Conservation (phyloP, 2,797 vertebrate genomes). For the Anas georgica region DNA sequence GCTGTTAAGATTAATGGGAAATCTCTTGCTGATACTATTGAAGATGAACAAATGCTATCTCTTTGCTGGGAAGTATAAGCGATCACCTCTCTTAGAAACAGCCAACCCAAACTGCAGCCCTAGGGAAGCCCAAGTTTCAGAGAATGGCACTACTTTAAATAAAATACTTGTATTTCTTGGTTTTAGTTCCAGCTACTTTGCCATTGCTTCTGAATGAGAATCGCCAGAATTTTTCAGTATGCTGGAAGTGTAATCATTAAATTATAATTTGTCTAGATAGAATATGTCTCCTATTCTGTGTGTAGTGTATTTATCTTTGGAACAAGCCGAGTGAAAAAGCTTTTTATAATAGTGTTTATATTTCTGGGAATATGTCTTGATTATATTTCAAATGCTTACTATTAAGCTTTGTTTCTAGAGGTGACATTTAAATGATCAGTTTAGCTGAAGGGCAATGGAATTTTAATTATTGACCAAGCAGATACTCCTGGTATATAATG, state of each 20-base stretch:
- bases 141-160: neutral
- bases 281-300: neutral
- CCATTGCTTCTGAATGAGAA: neutral
- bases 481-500: neutral
- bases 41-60: neutral
- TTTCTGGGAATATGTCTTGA: slow-evolving; percentile 13
- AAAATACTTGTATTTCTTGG: neutral
- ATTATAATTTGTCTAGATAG: neutral
- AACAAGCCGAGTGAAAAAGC: neutral
- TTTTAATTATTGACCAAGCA: neutral
- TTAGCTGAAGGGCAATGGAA: neutral
- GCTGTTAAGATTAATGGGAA: neutral
- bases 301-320: neutral
- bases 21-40: neutral
- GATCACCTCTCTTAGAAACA: neutral
- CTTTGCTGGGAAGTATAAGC: neutral
- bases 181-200: neutral
- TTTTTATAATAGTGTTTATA: neutral
- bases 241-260: neutral
- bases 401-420: neutral
- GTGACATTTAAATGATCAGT: neutral
- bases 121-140: neutral
- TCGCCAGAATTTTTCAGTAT: neutral
- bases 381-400: neutral
- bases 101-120: neutral